phyloP scores from a whole-genome alignment of 2,113 vertebrate species.

The Pimephales promelas region DNA sequence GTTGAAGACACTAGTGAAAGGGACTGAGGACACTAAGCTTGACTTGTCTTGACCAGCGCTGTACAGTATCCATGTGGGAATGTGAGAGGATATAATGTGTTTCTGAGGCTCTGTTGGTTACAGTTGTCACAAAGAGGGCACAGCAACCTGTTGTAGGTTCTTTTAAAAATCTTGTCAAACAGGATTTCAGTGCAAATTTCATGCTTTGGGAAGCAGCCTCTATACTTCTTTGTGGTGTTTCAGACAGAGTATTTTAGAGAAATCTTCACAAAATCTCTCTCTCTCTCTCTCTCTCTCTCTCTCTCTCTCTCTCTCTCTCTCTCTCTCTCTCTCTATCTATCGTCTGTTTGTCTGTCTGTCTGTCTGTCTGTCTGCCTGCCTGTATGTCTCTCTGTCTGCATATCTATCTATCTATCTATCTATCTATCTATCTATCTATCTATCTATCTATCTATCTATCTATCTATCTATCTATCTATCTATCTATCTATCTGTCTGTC shows the following conservation, averaged over 20 bases:
- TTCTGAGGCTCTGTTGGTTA: background rate
- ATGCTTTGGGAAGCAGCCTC: background rate
- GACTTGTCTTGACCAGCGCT: background rate
- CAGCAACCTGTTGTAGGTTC: constrained; percentile 6
- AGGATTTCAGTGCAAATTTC: background rate
- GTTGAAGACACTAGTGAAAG: background rate
- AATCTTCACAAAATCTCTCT: background rate
- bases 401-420: no score
- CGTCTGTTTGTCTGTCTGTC: rapidly evolving
- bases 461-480: no score
- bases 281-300: no score
- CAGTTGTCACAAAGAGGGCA: background rate
- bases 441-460: no score
- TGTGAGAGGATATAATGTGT: background rate
- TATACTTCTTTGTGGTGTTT: background rate
- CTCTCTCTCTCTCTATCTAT: no score
- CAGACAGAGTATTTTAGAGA: background rate
- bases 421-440: no score
- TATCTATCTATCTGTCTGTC: no score
- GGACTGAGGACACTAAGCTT: background rate
- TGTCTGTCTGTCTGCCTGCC: no score
- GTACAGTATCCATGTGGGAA: background rate
- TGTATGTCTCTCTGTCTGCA: no score
- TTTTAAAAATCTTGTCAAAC: constrained; percentile 23
- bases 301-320: rapidly evolving